A percentile compares a stretch with the other conserved stretches of the same genome.
Conservation (phyloP, 2,888 invertebrate genomes). For the Tanytarsus gracilentus region DNA sequence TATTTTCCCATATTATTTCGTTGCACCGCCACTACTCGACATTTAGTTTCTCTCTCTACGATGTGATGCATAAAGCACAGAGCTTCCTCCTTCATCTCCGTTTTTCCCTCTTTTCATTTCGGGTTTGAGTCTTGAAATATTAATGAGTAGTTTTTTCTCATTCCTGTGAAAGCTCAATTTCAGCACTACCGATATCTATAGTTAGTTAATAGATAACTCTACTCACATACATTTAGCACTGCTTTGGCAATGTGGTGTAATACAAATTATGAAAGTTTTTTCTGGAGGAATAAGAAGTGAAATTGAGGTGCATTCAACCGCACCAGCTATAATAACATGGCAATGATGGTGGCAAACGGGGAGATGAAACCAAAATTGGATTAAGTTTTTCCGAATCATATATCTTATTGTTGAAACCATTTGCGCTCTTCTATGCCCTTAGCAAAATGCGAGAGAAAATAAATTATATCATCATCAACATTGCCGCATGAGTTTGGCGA, state of each 20-base stretch:
- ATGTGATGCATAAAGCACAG: conserved; percentile 6
- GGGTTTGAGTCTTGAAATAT: too few relatives aligned
- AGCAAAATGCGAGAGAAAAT: background rate
- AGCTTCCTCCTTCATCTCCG: background rate
- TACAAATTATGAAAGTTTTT: background rate
- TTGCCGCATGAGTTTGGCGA: background rate
- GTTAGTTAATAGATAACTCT: background rate
- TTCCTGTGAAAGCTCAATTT: conserved; percentile 19
- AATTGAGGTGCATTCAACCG: conserved; percentile 24
- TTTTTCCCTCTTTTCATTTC: too few relatives aligned
- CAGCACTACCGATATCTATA: background rate
- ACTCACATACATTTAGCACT: background rate
- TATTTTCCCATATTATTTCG: background rate
- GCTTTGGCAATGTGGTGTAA: background rate
- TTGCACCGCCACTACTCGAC: background rate
- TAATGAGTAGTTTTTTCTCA: conserved; percentile 12
- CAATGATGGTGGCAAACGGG: background rate
- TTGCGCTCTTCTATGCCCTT: background rate
- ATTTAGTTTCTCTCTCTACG: background rate
- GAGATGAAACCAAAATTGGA: conserved; percentile 27
- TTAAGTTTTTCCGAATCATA: conserved; percentile 23
- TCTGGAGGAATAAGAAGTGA: background rate
- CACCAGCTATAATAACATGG: conserved; percentile 10
- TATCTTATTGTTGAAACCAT: conserved; percentile 20
- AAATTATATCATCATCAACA: conserved; percentile 15